Evolutionary conservation across 2,888 invertebrate species (phyloP), one percentile per base, ranked within the genome.

Genomic region (Oligia strigilis): DNA sequence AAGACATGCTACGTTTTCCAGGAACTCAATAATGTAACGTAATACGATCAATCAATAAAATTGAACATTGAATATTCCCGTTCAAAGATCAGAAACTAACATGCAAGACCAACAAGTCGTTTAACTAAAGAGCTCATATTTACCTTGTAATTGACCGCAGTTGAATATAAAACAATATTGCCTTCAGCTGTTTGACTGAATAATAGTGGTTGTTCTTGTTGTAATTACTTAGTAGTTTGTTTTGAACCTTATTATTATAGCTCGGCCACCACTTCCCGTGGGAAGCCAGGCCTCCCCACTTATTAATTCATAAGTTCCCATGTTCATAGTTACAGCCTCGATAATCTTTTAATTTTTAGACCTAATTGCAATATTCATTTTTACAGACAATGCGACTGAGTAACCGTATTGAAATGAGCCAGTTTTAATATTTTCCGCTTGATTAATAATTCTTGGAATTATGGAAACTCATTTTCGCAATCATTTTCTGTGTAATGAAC

Each of bases 221-320:
- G 91, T 96, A 96, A 96, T 96, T 96, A 95, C 94, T 95, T 94
- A 89, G 94, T 94, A 95, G 95, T 95, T 96, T 95, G 95, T 95
- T 95, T 93, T 93, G 92, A 93, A 94, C 93, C 94, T 94, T 96
- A 94, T 95, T 95, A 95, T 95, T 94, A 95, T 90, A 89, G 91
- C 91, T 89, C 93, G 93, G 91, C 93, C 92, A 93, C 93, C 92
- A 92, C 91, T 92, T 94, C 95, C 95, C 94, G 75, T 74, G 94
- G 93, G 96, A 94, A 90, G 88, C 86, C 89, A 93, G 93, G 94
- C 94, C 95, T 95, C 90, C 87, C 88, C 90, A 91, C 90, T 96
- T 95, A 96, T 93, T 95, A 94, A 96, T 96, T 95, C 95, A 96
- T 91, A 92, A 92, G 92, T 93, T 94, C 93, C 90, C 92, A 91